Evolutionary conservation across 2,888 invertebrate species (phyloP).

Genomic region (Arctia plantaginis): DNA sequence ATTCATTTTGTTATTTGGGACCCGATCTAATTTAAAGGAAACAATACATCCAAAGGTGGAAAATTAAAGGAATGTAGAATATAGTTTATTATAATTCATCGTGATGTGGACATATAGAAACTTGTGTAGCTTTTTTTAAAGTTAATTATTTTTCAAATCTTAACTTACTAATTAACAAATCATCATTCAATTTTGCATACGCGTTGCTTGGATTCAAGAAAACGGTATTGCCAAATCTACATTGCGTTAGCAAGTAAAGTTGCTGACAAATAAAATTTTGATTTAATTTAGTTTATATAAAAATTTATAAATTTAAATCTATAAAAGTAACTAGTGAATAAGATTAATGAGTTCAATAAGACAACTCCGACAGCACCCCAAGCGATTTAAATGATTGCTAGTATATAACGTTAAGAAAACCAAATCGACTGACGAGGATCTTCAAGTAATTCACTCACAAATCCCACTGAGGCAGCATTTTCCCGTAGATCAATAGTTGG

Average conservation of each 20-base stretch:
- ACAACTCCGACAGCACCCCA: background rate
- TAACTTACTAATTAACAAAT: background rate
- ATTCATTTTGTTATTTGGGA: too few species aligned
- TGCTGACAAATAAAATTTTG: background rate
- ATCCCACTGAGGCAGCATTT: conserved; percentile 58
- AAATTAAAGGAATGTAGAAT: too few species aligned
- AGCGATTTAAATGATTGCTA: conserved; percentile 36
- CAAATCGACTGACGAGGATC: conserved; percentile 49
- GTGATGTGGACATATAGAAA: too few species aligned
- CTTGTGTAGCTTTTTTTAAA: too few species aligned
- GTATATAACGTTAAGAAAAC: conserved; percentile 47
- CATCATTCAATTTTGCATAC: background rate
- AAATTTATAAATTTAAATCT: background rate
- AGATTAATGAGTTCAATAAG: conserved; percentile 13
- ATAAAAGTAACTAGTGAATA: background rate
- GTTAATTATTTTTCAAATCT: too few species aligned
- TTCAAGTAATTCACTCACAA: conserved; percentile 56
- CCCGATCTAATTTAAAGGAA: too few species aligned
- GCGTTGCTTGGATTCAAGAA: background rate
- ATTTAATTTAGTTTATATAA: background rate
- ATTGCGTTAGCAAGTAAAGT: background rate
- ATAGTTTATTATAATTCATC: too few species aligned
- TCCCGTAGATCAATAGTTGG: conserved; percentile 55
- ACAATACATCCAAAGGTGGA: too few species aligned
- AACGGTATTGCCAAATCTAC: background rate